Base-by-base conservation (phyloP, 2,797 vertebrate genomes). In the Micromesistius poutassou region DNA sequence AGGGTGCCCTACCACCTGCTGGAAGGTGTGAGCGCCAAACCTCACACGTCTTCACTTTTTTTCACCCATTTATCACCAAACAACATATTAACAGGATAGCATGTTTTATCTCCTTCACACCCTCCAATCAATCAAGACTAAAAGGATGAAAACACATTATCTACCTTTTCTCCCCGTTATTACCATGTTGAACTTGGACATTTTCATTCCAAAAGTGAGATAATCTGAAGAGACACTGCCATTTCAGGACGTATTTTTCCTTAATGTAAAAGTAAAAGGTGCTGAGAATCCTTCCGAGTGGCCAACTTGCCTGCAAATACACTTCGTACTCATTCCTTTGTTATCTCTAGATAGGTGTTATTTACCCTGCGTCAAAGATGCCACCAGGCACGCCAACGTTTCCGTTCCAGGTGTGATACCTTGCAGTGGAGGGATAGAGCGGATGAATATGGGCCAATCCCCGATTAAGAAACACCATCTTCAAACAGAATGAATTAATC, bases 401-500 rank as follows among this genome's bases (percentile, higher is more conserved):
- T 78, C 85, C 71, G 85, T 80, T 81, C 30, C 87, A 88, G 91
- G 87, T 89, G 90, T 73, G 80, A 87, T 87, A 91, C 89, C 87
- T 91, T 72, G 70, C 80, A 30, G 31, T 86, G 75, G 71, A 1
- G 73, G 80, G 85, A 83, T 70, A 30, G 77, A 81, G 76, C 70
- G 0, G 76, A 30, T 25, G 68, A 89, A 94, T 91, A 83, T 92
- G 90, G 91, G 89, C 80, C 89, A 93, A 94, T 93, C 90, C 86
- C 83, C 35, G 91, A 92, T 94, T 91, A 92, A 83, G 80, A 79
- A 79, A 76, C 74, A 2, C 72, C 79, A 81, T 83, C 82, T 76
- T 40, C 85, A 79, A 79, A 31, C 77, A 2, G 85, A 72, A 72
- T 1, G 79, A 81, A 76, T 84, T 90, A 91, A 93, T 91, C 91